Base-by-base conservation (phyloP, 2,888 invertebrate species). In the Euphydryas editha region DNA sequence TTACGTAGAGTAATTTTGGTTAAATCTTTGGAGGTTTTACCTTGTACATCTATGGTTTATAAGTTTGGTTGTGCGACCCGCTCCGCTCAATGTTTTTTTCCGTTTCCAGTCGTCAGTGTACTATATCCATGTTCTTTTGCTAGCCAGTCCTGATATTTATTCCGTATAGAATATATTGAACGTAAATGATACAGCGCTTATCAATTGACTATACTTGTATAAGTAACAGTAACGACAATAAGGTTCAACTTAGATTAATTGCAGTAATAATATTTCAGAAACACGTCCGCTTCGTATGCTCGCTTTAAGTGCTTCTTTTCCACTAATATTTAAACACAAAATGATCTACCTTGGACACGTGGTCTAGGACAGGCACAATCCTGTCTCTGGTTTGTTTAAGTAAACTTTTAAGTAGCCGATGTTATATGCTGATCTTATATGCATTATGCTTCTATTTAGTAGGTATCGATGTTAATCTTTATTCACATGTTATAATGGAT, bases 61-160 rank as follows among this genome's bases (percentile, higher is more conserved):
- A 62, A 18, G 46, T 63, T 51, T 37, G 67, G 63, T 60, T 63
- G 67, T 15, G 60, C n/a, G n/a, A 67, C 15, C 49, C 59, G 20
- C 63, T 21, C 21, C 57, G 62, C 39, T 30, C 54, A 44, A 24
- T 56, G 44, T 13, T 46, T 18, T 44, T 36, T 59, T 39, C 67
- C 42, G 55, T 59, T 67, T 62, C 55, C 62, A 59, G 59, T n/a
- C 59, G 62, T n/a, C 56, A 67, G 42, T 59, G 62, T 37, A 36
- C 57, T 39, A 42, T 30, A 57, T 39, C 57, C 57, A 57, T 57
- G 57, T 57, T 54, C 11, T 30, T 54, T 54, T 54, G 36, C 10
- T 44, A n/a, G 15, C 11, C 42, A 4, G 42, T 44, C 42, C 15
- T 44, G 15, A 5, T 13, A 44, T n/a, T 44, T 44, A 44, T 44